Evolutionary conservation across 37 sponge, comb jelly and placozoan species (phyloP).

Genomic region (Tethya wilhelma): DNA sequence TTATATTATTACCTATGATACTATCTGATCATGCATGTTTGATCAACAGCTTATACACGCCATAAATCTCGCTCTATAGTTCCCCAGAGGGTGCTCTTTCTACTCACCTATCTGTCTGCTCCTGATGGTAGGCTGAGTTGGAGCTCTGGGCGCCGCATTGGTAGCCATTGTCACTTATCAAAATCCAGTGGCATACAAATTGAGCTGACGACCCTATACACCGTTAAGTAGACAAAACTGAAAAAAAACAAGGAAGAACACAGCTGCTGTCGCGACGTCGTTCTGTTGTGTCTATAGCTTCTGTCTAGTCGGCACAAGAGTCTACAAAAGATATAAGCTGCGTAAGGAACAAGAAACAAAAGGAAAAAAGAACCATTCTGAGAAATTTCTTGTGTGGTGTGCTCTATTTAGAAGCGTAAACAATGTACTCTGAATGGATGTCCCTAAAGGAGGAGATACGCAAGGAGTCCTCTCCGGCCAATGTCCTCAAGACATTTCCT

Average conservation of each 20-base stretch:
- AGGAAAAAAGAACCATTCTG: no score
- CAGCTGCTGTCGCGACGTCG: no score
- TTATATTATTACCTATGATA: no score
- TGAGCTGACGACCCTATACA: background rate
- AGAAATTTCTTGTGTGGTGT: background rate
- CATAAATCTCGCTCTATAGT: background rate
- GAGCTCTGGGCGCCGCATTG: conserved; percentile 4
- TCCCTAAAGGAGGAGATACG: conserved; percentile 51
- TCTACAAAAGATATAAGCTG: no score
- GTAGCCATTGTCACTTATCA: no score
- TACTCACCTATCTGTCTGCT: conserved; percentile 46
- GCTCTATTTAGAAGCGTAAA: background rate
- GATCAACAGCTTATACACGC: no score
- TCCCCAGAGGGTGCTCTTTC: background rate
- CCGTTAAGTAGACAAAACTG: background rate
- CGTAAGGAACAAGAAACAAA: no score
- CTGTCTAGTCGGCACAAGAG: no score
- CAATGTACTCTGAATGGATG: conserved; percentile 77
- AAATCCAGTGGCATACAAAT: no score
- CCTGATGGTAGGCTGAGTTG: conserved; percentile 56
- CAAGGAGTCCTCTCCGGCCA: background rate
- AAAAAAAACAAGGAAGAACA: background rate
- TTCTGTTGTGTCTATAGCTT: no score
- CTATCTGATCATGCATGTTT: no score
- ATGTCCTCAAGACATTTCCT: conserved; percentile 55